Base-by-base conservation (phyloP, 2,797 vertebrate species). In the Pachyuromys duprasi region DNA sequence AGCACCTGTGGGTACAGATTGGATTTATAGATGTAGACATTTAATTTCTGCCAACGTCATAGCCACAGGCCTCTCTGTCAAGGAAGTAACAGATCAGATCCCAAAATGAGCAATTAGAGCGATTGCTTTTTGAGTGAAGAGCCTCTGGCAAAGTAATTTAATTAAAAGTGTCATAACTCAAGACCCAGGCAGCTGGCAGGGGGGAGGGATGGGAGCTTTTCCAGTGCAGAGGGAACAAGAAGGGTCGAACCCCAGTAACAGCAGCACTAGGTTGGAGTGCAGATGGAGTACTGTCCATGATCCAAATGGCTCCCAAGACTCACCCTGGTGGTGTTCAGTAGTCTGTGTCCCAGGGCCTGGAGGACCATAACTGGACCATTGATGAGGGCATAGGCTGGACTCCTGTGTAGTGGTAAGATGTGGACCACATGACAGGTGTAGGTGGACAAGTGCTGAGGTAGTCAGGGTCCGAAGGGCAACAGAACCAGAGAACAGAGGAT, bases 41-140 rank as follows among this genome's bases (percentile, higher is more conserved):
- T 86, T 81, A 39, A 87, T 94, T 93, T 62, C 90, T 80, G 26
- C 60, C 53, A 60, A 90, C n/a, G 33, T 75, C 74, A 49, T 74
- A 86, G 72, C 62, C 42, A 57, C 13, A 39, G 76, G 89, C 86
- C 88, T 91, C 83, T 90, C 79, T 86, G 86, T 94, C 93, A 95
- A 94, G 92, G 72, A 93, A 96, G 60, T 90, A 93, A 79, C 1
- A 86, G 81, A 88, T 81, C 39, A 93, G 89, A 83, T 89, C 94
- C 91, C 69, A 84, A 76, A 95, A 97, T 65, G 80, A 94, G 74
- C 90, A 87, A 90, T 96, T 95, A 96, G 94, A 94, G 74, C 92
- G 39, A 94, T 88, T 95, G 87, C 76, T 93, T 83, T 89, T 57
- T 74, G 62, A 0, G 20, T 90, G 78, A 79, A 95, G 81, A 31